phyloP scores from a whole-genome alignment of 2,888 invertebrate genomes.

The Panopea generosa region DNA sequence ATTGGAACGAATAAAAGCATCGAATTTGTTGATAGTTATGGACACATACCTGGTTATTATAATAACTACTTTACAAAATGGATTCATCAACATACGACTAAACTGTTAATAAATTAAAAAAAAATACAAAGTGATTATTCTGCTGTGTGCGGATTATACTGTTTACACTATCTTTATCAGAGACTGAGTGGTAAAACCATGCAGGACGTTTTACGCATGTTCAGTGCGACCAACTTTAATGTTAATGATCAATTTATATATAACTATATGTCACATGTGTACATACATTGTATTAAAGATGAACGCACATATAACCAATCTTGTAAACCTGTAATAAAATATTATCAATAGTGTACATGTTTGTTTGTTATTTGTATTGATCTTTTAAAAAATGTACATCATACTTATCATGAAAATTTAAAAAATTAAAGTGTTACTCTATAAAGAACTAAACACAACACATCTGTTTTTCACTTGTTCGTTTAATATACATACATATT shows the following conservation, averaged over 20 bases:
- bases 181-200: neutral
- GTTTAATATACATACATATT: too few species aligned
- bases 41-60: slow-evolving; percentile 1
- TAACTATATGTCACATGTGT: neutral
- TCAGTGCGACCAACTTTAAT: neutral
- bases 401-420: neutral
- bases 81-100: neutral
- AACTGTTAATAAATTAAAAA: neutral
- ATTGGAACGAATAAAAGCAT: neutral
- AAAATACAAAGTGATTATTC: slow-evolving; percentile 27
- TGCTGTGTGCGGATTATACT: slow-evolving; percentile 30
- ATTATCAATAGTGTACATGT: neutral
- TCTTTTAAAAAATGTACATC: neutral
- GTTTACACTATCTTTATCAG: slow-evolving; percentile 17
- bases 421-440: neutral
- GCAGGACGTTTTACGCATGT: neutral
- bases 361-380: neutral
- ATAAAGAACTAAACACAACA: too few species aligned
- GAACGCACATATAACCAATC: neutral
- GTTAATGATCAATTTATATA: slow-evolving; percentile 1
- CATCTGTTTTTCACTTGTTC: too few species aligned
- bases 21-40: slow-evolving; percentile 25
- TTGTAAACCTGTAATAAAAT: neutral
- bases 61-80: slow-evolving; percentile 4
- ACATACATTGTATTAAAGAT: slow-evolving; percentile 9